phyloP scores from a whole-genome alignment of 2,797 vertebrate species.

The Knipowitschia caucasica region DNA sequence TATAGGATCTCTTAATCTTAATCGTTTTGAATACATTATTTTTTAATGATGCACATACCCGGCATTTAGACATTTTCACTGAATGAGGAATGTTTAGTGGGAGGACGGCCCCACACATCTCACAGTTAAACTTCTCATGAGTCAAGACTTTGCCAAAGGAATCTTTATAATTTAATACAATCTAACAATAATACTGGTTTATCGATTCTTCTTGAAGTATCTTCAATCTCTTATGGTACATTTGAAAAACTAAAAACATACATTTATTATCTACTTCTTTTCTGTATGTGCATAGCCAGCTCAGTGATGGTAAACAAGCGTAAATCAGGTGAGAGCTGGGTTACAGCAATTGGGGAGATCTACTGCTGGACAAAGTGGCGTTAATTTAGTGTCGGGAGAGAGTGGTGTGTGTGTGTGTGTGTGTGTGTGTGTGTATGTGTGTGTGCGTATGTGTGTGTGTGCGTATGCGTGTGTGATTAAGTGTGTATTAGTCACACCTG shows the following conservation, averaged over 20 bases:
- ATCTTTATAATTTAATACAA: too few relatives aligned
- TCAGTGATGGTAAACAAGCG: slow-evolving; percentile 46
- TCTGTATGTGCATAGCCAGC: slow-evolving; percentile 42
- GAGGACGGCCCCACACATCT: too few relatives aligned
- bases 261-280: not conserved
- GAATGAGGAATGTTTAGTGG: too few relatives aligned
- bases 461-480: slow-evolving; percentile 29
- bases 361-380: slow-evolving; percentile 43
- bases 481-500: slow-evolving; percentile 78
- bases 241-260: not conserved
- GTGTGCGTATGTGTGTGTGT: slow-evolving; percentile 11
- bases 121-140: too few relatives aligned
- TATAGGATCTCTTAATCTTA: too few relatives aligned
- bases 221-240: not conserved
- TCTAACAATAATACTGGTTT: too few relatives aligned
- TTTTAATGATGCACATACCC: too few relatives aligned
- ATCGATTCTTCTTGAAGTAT: too few relatives aligned
- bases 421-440: slow-evolving; percentile 10
- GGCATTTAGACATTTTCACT: too few relatives aligned
- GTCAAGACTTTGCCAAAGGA: too few relatives aligned
- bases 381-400: slow-evolving; percentile 52
- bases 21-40: too few relatives aligned
- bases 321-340: slow-evolving; percentile 59
- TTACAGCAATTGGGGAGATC: slow-evolving; percentile 44
- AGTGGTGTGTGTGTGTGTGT: slow-evolving; percentile 35